Evolutionary conservation across 2,113 vertebrate species (phyloP).

Genomic region (Rissa tridactyla): DNA sequence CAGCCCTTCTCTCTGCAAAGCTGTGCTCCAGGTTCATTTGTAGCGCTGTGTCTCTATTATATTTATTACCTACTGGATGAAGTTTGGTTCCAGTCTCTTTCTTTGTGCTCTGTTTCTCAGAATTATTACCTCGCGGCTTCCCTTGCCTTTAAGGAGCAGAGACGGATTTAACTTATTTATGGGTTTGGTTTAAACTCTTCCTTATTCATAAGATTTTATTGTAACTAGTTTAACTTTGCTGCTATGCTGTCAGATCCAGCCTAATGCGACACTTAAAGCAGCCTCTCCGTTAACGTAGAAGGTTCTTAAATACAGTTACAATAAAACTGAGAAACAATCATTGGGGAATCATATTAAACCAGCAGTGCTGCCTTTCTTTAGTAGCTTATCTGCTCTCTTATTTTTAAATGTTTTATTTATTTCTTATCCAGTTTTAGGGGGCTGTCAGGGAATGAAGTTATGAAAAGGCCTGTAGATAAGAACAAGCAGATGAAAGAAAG

Average conservation of each 20-base stretch:
- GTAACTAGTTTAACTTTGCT: conserved; percentile 22
- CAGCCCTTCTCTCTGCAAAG: conserved; percentile 1
- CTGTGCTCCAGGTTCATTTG: conserved; percentile 4
- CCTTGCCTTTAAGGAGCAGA: background rate
- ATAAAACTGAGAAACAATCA: background rate
- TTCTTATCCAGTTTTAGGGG: conserved; percentile 1
- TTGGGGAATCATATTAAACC: background rate
- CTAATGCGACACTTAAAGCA: background rate
- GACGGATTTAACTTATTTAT: background rate
- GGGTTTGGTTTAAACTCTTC: conserved; percentile 6
- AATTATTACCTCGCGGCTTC: background rate
- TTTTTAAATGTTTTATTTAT: conserved; percentile 59
- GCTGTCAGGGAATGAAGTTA: conserved; percentile 25
- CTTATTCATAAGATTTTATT: conserved; percentile 30
- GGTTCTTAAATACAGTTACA: background rate
- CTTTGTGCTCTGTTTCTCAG: background rate
- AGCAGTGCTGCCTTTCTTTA: background rate
- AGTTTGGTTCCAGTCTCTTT: background rate
- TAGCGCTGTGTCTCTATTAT: background rate
- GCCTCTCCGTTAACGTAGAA: background rate
- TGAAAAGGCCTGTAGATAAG: background rate
- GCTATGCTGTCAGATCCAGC: background rate
- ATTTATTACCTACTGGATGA: background rate
- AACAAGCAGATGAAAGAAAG: conserved; percentile 49
- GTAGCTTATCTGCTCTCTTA: background rate